phyloP scores from a whole-genome alignment of 2,113 vertebrate genomes.

The Arothron firmamentum region DNA sequence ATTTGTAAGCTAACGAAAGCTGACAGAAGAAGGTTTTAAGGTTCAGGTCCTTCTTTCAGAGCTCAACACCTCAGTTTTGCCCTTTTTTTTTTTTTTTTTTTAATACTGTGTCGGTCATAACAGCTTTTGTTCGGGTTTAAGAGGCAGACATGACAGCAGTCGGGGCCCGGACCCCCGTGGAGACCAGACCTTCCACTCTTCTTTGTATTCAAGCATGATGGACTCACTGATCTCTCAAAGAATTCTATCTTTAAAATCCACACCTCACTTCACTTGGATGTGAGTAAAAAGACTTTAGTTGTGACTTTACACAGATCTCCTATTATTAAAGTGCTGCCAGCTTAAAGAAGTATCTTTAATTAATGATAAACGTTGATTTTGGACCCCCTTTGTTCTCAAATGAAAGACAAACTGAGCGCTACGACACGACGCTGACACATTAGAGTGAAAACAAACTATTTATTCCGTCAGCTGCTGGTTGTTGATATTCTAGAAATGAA shows the following conservation, averaged over 20 bases:
- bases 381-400: conserved; percentile 4
- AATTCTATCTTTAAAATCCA: conserved; percentile 6
- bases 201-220: conserved; percentile 20
- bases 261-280: background rate
- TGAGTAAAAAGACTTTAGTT: background rate
- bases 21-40: too few relatives aligned
- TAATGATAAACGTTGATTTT: conserved; percentile 23
- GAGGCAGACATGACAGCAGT: conserved; percentile 40
- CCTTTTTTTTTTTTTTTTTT: conserved; percentile 18
- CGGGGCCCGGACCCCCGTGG: background rate
- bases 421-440: conserved; percentile 4
- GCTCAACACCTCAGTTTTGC: background rate
- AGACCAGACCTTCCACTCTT: conserved; percentile 25
- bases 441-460: conserved; percentile 54
- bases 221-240: conserved; percentile 16
- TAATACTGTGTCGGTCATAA: conserved; percentile 38
- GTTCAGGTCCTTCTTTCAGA: too few relatives aligned
- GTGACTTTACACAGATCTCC: background rate
- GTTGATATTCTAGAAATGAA: conserved; percentile 68
- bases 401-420: background rate
- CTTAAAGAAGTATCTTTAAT: background rate
- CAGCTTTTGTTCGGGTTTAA: conserved; percentile 40
- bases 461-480: conserved; percentile 65
- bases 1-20: too few relatives aligned
- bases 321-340: background rate